Base-by-base conservation (phyloP, 2,888 invertebrate genomes). In the Arrhopalites spinosus region DNA sequence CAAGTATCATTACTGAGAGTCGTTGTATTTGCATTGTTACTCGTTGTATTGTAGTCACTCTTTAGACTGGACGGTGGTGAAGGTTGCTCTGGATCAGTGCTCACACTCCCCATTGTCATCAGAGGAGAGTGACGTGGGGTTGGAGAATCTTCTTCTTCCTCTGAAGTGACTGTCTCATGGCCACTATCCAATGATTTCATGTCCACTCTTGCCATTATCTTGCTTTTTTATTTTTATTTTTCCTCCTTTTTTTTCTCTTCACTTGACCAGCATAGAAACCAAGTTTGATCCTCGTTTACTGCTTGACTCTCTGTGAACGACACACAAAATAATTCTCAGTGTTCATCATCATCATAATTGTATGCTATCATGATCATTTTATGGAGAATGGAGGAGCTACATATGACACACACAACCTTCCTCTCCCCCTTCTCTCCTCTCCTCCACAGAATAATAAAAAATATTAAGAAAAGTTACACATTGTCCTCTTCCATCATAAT, bases 101-200 rank as follows among this genome's bases (percentile, higher is more conserved):
- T 43, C 25, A 59, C 59, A 23, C 30, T 70, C 15, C 59, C 11
- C 29, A 30, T 36, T 29, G 29, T 69, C 15, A 15, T 50, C 13
- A 36, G 8, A 1, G 77, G 77, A 27, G 77, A 77, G n/a, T 70
- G 67, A 20, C 66, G 53, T 30, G 78, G 76, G n/a, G 78, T 75
- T 70, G 73, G 61, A 17, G 69, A 63, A 84, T 84, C 77, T 84
- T 84, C 80, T 85, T 84, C 76, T 86, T 87, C 87, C 82, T 87
- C 87, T 75, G 87, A 87, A 83, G 87, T 87, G 78, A 87, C 84
- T 68, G 87, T 87, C 84, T 88, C 88, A 83, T 87, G 87, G 76
- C 88, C 88, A 84, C 88, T 88, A 84, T 88, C 88, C 81, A 85
- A 84, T 76, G 3, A 11, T 36, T 36, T 7, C 36, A 3, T 36